Percentiles rank a stretch among this genome's conserved stretches.
These are phyloP conservation scores for Gopherus evgoodei DNA, from an alignment of 2,113 vertebrate genomes.

Conservation along the genomic window DNA sequence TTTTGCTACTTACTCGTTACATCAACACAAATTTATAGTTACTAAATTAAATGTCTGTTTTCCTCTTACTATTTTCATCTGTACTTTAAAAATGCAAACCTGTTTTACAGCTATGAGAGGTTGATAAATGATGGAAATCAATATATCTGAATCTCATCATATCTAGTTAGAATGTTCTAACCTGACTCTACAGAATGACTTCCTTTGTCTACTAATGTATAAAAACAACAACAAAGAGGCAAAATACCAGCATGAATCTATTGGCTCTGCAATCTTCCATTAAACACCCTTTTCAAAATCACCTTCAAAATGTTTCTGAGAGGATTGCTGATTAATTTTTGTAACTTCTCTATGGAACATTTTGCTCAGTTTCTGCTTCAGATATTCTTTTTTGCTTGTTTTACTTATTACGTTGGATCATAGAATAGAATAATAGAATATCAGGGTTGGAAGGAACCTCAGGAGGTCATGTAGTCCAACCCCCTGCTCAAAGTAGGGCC, in stretches of 20 bases:
- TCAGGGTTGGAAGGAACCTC: no score
- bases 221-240: background rate
- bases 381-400: background rate
- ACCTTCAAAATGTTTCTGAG: background rate
- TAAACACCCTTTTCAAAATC: background rate
- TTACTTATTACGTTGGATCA: background rate
- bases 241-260: background rate
- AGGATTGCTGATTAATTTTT: background rate
- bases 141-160: background rate
- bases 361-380: background rate
- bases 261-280: background rate
- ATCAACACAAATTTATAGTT: background rate
- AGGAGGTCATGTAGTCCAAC: no score
- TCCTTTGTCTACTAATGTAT: background rate
- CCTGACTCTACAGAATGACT: background rate
- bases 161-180: background rate
- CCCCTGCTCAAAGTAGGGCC: no score
- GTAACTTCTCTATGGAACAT: background rate
- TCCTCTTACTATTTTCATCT: fast-evolving
- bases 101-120: background rate
- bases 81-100: background rate
- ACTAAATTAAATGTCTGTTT: background rate
- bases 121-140: background rate
- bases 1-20: background rate
- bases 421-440: no score